A percentile compares a stretch with the other conserved stretches of the same genome.
These are phyloP conservation scores for Stomatorhinus walkeri DNA, from an alignment of 2,797 vertebrate species.

Conservation along the genomic window DNA sequence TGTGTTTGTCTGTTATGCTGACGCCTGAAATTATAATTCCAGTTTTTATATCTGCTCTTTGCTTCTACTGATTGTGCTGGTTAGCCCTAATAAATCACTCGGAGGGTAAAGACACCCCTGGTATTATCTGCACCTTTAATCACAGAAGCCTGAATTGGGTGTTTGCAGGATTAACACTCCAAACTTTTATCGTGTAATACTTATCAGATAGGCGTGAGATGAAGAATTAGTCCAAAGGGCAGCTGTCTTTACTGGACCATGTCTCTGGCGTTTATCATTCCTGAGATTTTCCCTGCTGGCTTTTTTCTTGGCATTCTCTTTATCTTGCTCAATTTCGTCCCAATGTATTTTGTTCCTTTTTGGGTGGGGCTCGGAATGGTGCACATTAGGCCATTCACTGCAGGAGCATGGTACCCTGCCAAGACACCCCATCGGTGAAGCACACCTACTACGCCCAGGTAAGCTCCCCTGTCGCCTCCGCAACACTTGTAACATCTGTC, in stretches of 20 bases:
- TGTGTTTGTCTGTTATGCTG: not conserved
- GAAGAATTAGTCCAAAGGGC: not conserved
- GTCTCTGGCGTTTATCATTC: not conserved
- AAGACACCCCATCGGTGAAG: constrained; percentile 89
- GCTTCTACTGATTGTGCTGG: not conserved
- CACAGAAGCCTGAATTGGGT: not conserved
- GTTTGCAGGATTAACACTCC: not conserved
- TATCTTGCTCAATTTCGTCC: not conserved
- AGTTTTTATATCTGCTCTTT: not conserved
- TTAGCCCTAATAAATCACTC: not conserved
- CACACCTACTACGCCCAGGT: constrained; percentile 90
- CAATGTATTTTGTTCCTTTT: not conserved
- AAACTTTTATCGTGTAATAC: not conserved
- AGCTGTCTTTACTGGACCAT: not conserved
- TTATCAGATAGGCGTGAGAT: not conserved
- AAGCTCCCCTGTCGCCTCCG: constrained; percentile 14
- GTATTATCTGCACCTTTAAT: not conserved
- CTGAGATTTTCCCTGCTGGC: not conserved
- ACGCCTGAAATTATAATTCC: not conserved
- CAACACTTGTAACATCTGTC: not conserved
- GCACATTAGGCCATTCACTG: constrained; percentile 79
- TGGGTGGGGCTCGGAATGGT: not conserved
- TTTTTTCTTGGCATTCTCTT: not conserved
- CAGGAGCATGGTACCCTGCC: constrained; percentile 86
- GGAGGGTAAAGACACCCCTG: not conserved